Percentiles rank a stretch among this genome's conserved stretches.
Evolutionary conservation across 2,888 invertebrate genomes (phyloP).

Genomic region (Linhomoeus sp.): DNA sequence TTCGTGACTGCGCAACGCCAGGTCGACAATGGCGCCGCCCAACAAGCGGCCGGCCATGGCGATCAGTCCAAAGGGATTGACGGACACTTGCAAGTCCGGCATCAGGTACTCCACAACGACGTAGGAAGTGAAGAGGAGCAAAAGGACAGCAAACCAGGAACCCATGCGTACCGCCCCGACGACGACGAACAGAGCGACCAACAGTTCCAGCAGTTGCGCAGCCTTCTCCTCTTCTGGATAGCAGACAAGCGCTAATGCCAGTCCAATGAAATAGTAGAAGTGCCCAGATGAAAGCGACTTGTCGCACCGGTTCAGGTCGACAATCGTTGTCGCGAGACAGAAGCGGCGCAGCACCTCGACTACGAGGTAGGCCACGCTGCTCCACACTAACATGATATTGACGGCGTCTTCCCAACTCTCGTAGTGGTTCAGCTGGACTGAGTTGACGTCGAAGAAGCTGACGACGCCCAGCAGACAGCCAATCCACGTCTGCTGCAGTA

Average conservation of each 20-base stretch:
- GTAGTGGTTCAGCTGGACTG: too few relatives aligned
- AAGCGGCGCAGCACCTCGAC: too few relatives aligned
- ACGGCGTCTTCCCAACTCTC: too few relatives aligned
- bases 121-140: slow-evolving; percentile 15
- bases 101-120: slow-evolving; percentile 16
- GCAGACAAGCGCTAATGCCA: slow-evolving; percentile 23
- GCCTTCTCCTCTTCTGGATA: slow-evolving; percentile 18
- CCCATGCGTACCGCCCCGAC: slow-evolving; percentile 25
- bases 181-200: slow-evolving; percentile 20
- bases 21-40: slow-evolving; percentile 22
- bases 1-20: slow-evolving; percentile 13
- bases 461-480: slow-evolving; percentile 27
- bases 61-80: slow-evolving; percentile 20
- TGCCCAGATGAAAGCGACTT: too few relatives aligned
- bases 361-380: too few relatives aligned
- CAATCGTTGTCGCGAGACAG: too few relatives aligned
- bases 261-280: slow-evolving; percentile 22
- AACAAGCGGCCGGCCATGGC: slow-evolving; percentile 23
- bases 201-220: slow-evolving; percentile 15
- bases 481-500: slow-evolving; percentile 25
- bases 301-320: too few relatives aligned
- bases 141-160: slow-evolving; percentile 19
- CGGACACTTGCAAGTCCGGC: slow-evolving; percentile 16
- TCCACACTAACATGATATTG: too few relatives aligned
- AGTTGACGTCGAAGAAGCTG: slow-evolving; percentile 17